Base-by-base conservation (phyloP, 2,113 vertebrate genomes). In the Tetraodon nigroviridis region DNA sequence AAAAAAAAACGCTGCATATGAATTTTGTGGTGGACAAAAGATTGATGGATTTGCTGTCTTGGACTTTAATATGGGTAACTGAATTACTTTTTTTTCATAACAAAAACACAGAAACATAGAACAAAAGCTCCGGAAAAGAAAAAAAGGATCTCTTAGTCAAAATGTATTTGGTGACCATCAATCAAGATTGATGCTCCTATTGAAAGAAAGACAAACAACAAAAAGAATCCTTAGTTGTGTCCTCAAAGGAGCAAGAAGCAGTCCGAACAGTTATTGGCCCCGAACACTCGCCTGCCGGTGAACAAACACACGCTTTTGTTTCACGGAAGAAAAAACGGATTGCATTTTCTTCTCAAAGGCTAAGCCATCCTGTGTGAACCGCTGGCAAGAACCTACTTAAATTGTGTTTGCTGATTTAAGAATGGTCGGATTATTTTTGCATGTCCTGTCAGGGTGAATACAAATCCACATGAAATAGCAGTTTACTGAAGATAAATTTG, bases 341-440 rank as follows among this genome's bases (percentile, higher is more conserved):
- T 80, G 71, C 56, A 67, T 81, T 69, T 79, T 61, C 55, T 69
- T 81, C 56, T 75, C 63, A 62, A 51, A 66, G 54, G 73, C 29
- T 19, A 19, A 84, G 70, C 58, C 67, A 67, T 22, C 51, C 44
- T 49, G 40, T 50, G 55, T 62, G 32, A 37, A 37, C 32, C 32
- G 12, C 44, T 45, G 44, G 14, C 44, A n/a, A 69, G 54, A 7
- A 45, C 16, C 67, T 40, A 59, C 71, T 84, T 75, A 74, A 76
- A 57, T 47, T 64, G 19, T 60, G 55, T 63, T 77, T 71, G 55
- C 66, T 69, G 37, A 52, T 49, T 51, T 45, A 40, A 41, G 47
- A 80, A 64, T 57, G 50, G 58, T 61, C 58, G 58, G 51, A 81
- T 69, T 61, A 77, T 57, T 75, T 57, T 45, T 7, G n/a, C 15